Evolutionary conservation across 1,140 invertebrate genomes (phyloP).

Genomic region (Drosophila punjabiensis): DNA sequence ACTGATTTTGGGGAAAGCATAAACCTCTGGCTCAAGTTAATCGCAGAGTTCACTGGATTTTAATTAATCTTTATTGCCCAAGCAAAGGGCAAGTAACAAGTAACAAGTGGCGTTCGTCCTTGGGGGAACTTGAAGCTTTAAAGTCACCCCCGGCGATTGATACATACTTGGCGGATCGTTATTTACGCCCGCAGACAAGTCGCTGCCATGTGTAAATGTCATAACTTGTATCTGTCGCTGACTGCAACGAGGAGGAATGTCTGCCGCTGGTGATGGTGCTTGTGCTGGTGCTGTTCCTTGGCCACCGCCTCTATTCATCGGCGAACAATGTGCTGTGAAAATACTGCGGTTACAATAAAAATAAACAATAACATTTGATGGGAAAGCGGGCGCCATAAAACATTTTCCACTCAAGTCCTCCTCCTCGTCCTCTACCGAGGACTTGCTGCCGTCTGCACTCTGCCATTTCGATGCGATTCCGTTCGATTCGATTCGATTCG

Average conservation of each 20-base stretch:
- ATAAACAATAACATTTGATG: conserved; percentile 67
- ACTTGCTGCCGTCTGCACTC: conserved; percentile 1
- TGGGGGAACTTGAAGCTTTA: conserved; percentile 2
- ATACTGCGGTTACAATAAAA: conserved; percentile 55
- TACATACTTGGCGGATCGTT: conserved; percentile 22
- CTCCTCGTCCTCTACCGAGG: background rate
- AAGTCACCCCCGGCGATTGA: background rate
- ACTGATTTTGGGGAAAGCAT: background rate
- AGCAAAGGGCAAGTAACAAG: background rate
- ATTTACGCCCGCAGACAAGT: conserved; percentile 32
- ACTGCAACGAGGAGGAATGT: conserved; percentile 7
- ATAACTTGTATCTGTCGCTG: conserved; percentile 36
- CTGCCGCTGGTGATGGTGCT: background rate
- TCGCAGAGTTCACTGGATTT: background rate
- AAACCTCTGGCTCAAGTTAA: background rate
- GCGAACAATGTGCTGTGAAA: conserved; percentile 59
- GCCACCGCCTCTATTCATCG: conserved; percentile 26
- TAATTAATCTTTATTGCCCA: conserved; percentile 2
- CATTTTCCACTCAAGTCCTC: conserved; percentile 31
- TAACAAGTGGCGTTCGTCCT: conserved; percentile 4
- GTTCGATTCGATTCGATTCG: background rate
- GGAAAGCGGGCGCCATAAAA: conserved; percentile 25
- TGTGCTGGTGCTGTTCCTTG: background rate
- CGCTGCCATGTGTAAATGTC: conserved; percentile 38
- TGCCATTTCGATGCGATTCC: background rate